Evolutionary conservation across 2,888 invertebrate species (phyloP), one percentile per base, ranked within the genome.

Genomic region (Euphydryas editha): DNA sequence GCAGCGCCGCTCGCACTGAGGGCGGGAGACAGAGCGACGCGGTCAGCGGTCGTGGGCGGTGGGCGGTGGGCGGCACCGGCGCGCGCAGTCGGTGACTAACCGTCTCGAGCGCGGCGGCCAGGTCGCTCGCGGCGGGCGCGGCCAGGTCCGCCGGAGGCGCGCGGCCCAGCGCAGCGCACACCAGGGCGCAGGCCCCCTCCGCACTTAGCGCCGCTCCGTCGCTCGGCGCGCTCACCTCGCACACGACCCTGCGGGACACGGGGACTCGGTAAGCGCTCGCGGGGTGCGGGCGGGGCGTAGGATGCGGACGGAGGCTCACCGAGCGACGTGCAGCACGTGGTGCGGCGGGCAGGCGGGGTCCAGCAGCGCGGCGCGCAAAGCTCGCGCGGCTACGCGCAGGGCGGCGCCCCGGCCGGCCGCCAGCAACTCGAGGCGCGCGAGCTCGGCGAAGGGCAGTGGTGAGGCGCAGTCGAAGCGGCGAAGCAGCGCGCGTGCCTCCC

Each of bases 381-480:
- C 73, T 77, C 75, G 67, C 62, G 72, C 62, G 62, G 70, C 72
- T 65, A 46, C 65, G 55, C 59, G 70, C 42, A 66, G 69, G 72
- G 71, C 76, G 57, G 62, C 59, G 13, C 64, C 59, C 36, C 24
- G 68, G 68, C 74, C 76, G 66, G 73, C 74, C 76, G 51, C 72
- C 71, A 42, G 68, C 71, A 42, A 74, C 74, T 86, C 85, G 36
- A 85, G 67, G 46, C 84, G 82, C 71, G 86, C 85, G 76, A 81
- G 82, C 73, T 81, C 84, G 47, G 79, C 83, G 79, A 76, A 85
- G 11, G 82, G 80, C 73, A 84, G 69, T 56, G 74, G 72, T 61
- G 71, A 78, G 21, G 74, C 69, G 13, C 68, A 66, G 46, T 75
- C 73, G 51, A 73, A 72, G 59, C 73, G 73, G 49, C 73, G 71